Conservation (phyloP, 2,113 vertebrate species). For the Asarcornis scutulata region DNA sequence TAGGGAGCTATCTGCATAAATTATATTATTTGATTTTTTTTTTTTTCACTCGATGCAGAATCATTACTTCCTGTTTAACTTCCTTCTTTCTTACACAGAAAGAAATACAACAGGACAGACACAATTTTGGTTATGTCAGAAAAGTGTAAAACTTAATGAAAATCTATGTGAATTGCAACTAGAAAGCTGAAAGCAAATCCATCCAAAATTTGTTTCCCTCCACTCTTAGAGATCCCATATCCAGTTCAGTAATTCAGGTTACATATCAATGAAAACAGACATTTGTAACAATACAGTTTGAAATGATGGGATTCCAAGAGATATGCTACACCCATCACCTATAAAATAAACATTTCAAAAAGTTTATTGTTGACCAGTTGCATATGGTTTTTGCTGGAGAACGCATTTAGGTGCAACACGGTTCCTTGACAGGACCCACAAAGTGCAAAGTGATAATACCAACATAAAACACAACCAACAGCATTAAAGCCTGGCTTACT, state of each 20-base stretch:
- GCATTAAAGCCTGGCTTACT: background rate
- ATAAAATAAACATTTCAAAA: background rate
- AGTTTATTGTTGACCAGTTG: background rate
- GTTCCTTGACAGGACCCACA: background rate
- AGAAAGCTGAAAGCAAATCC: background rate
- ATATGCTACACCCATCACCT: rapidly evolving
- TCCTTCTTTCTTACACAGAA: background rate
- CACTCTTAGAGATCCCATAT: background rate
- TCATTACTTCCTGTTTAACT: background rate
- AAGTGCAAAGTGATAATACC: background rate
- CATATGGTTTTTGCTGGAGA: background rate
- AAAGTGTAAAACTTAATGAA: background rate
- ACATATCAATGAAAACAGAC: background rate
- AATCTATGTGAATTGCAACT: background rate
- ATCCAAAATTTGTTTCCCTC: background rate
- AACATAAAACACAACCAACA: background rate
- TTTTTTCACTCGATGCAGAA: background rate
- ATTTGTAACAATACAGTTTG: background rate
- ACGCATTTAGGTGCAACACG: background rate
- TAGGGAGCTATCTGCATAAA: background rate
- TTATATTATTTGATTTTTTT: background rate
- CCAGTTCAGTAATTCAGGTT: background rate
- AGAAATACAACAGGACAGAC: background rate
- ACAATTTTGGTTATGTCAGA: background rate
- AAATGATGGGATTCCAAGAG: background rate